Evolutionary conservation across 2,113 vertebrate species (phyloP).

Genomic region (Mormyrus lacerda): DNA sequence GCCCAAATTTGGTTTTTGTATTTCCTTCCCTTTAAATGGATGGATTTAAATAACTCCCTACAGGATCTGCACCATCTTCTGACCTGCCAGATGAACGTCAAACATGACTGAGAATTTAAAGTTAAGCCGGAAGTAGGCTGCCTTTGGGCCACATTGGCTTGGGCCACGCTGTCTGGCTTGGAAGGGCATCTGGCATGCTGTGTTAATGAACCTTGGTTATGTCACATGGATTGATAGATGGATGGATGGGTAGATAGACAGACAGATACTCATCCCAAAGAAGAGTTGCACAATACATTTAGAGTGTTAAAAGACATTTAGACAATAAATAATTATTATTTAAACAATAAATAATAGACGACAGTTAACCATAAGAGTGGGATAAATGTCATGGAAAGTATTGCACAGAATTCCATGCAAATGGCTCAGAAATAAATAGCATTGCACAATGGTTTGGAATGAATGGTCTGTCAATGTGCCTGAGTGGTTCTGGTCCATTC

Average conservation of each 20-base stretch:
- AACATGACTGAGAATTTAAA: background rate
- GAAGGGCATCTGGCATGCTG: background rate
- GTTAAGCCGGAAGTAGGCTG: background rate
- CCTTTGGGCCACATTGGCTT: background rate
- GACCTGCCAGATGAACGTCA: background rate
- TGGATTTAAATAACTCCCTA: background rate
- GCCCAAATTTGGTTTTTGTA: background rate
- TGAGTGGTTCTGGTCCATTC: background rate
- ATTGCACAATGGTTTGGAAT: background rate
- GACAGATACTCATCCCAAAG: background rate
- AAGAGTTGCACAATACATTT: background rate
- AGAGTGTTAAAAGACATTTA: background rate
- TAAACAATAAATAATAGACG: background rate
- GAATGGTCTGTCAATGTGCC: background rate
- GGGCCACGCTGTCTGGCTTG: background rate
- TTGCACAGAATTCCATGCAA: background rate
- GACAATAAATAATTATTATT: background rate
- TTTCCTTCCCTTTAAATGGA: background rate
- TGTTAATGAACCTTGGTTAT: background rate
- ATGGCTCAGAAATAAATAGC: background rate
- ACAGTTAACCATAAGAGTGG: background rate
- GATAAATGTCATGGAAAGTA: background rate
- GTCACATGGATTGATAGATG: background rate
- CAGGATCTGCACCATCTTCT: background rate
- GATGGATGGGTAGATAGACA: background rate